These are phyloP conservation scores for Montipora efflorescens DNA, from an alignment of 64 coral and sea anemone species.

Conservation along the genomic window DNA sequence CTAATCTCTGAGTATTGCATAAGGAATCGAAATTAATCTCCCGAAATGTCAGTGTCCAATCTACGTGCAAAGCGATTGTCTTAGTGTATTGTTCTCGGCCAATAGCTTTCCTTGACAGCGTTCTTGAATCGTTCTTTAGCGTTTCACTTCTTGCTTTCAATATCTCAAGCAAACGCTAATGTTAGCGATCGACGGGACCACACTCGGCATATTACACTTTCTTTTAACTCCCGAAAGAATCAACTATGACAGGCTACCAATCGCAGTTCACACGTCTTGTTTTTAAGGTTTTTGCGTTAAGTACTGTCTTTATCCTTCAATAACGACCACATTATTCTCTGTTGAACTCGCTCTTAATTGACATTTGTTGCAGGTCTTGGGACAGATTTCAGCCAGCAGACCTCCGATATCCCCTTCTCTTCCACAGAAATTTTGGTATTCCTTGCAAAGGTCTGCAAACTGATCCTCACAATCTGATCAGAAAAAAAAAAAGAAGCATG, in stretches of 20 bases:
- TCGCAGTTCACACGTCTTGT: too few species aligned
- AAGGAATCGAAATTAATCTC: too few species aligned
- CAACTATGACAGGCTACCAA: too few species aligned
- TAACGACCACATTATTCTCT: neutral
- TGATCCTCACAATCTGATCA: conserved; percentile 15
- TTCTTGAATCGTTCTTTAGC: neutral
- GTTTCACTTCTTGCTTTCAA: neutral
- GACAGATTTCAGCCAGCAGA: conserved; percentile 3
- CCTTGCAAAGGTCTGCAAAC: conserved; percentile 8
- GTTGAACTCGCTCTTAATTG: neutral
- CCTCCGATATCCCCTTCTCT: neutral
- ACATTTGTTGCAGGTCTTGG: conserved; percentile 13
- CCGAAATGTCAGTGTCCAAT: too few species aligned
- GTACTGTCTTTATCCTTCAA: neutral
- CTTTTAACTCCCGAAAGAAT: too few species aligned
- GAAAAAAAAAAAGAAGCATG: too few species aligned
- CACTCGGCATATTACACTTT: too few species aligned
- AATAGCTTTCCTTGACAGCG: neutral
- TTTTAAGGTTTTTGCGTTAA: neutral
- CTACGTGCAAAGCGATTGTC: neutral
- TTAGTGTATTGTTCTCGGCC: neutral
- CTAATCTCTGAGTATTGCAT: too few species aligned
- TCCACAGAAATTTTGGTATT: neutral
- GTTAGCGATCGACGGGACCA: too few species aligned
- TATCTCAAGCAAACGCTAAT: too few species aligned